Evolutionary conservation across 2,888 invertebrate genomes (phyloP).

Genomic region (Torymus texanus): DNA sequence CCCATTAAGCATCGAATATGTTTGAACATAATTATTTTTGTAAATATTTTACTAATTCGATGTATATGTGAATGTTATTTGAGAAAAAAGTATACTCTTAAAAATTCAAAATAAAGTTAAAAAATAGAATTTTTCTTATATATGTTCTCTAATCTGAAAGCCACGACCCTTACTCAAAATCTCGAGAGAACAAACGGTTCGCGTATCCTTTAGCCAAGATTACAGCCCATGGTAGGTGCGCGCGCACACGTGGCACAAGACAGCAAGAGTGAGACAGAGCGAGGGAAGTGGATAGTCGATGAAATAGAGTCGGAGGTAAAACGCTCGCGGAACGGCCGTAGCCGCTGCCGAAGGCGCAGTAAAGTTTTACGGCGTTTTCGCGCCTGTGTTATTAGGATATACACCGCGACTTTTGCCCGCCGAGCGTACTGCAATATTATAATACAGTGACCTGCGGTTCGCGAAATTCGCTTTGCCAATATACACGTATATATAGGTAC

Average conservation of each 20-base stretch:
- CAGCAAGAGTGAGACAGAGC: not conserved
- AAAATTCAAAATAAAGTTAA: too few species aligned
- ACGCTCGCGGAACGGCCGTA: not conserved
- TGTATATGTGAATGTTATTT: too few species aligned
- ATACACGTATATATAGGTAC: not conserved
- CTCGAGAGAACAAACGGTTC: not conserved
- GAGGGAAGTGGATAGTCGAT: not conserved
- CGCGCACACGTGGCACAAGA: not conserved
- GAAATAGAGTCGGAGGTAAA: slow-evolving; percentile 18
- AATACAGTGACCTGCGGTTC: not conserved
- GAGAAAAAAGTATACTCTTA: too few species aligned
- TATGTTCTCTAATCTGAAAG: too few species aligned
- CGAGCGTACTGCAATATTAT: not conserved
- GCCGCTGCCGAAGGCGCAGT: not conserved
- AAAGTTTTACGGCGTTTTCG: slow-evolving; percentile 46
- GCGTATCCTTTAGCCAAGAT: too few species aligned
- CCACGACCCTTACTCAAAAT: not conserved
- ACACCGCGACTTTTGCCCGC: not conserved
- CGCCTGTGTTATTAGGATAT: slow-evolving; percentile 36
- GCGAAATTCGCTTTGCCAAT: not conserved
- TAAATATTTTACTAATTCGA: too few species aligned
- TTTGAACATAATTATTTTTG: too few species aligned
- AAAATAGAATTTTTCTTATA: too few species aligned
- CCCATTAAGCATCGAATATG: too few species aligned
- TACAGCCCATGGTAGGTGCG: too few species aligned